phyloP scores from a whole-genome alignment of 2,113 vertebrate species.

The Enhydra lutris region DNA sequence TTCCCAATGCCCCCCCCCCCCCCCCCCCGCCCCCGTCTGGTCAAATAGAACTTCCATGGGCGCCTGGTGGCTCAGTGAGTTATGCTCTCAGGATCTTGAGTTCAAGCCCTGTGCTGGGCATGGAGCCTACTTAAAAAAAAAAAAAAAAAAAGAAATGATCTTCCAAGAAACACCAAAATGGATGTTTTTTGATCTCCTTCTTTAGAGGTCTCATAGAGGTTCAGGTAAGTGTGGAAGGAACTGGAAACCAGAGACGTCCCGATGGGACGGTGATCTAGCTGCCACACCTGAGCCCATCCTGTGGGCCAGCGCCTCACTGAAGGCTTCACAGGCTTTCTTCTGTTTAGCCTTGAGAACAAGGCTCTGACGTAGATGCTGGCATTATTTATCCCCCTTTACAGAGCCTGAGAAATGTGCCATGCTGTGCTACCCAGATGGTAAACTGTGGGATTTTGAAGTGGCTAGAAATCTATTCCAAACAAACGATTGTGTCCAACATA shows the following conservation, averaged over 20 bases:
- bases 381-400: not conserved
- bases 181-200: not conserved
- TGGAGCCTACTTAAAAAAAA: not conserved
- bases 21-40: not conserved
- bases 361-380: not conserved
- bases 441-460: not conserved
- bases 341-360: not conserved
- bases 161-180: not conserved
- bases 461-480: not conserved
- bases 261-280: rapidly evolving
- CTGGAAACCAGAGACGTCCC: not conserved
- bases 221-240: not conserved
- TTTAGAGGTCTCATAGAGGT: not conserved
- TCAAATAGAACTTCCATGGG: not conserved
- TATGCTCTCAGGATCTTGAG: not conserved
- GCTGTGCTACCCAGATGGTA: not conserved
- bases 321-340: not conserved
- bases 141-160: not conserved
- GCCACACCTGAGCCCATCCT: not conserved
- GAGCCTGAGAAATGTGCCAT: not conserved
- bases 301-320: not conserved
- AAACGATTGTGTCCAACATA: not conserved
- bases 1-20: rapidly evolving
- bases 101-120: not conserved
- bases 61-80: not conserved